These are phyloP conservation scores for Eupsilia transversa DNA, from an alignment of 2,888 invertebrate genomes.

Conservation along the genomic window DNA sequence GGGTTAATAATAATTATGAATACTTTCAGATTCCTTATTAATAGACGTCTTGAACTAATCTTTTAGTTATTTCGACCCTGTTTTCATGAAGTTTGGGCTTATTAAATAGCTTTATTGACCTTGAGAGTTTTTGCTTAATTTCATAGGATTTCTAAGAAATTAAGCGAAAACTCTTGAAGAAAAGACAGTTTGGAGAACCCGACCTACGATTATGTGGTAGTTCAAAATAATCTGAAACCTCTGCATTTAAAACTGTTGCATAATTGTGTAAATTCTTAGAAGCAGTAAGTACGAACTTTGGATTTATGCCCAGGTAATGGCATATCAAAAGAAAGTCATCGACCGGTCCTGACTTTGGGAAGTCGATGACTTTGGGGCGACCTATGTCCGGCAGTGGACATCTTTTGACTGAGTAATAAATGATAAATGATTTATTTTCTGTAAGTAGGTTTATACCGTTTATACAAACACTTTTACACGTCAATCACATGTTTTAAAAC, in stretches of 20 bases:
- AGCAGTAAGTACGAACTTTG: neutral
- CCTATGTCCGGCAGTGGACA: neutral
- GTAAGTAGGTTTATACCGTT: no score
- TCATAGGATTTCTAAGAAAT: neutral
- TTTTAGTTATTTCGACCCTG: constrained; percentile 48
- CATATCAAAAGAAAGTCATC: no score
- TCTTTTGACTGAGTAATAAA: neutral
- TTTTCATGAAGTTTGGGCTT: constrained; percentile 39
- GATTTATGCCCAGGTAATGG: neutral
- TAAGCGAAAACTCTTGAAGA: neutral
- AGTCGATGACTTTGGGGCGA: neutral
- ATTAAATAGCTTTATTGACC: constrained; percentile 40
- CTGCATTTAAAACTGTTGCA: neutral
- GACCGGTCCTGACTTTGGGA: no score
- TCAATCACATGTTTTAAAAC: no score
- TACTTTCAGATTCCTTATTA: constrained; percentile 12
- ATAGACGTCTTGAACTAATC: constrained; percentile 30
- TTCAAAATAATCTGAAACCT: neutral
- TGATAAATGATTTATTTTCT: no score
- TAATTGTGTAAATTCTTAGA: neutral
- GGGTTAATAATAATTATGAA: neutral
- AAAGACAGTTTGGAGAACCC: neutral
- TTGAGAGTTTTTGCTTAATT: constrained; percentile 19
- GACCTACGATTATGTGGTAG: neutral
- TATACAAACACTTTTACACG: no score